Evolutionary conservation across 2,888 invertebrate species (phyloP), one percentile per base, ranked within the genome.

Genomic region (Drosophila picticornis): DNA sequence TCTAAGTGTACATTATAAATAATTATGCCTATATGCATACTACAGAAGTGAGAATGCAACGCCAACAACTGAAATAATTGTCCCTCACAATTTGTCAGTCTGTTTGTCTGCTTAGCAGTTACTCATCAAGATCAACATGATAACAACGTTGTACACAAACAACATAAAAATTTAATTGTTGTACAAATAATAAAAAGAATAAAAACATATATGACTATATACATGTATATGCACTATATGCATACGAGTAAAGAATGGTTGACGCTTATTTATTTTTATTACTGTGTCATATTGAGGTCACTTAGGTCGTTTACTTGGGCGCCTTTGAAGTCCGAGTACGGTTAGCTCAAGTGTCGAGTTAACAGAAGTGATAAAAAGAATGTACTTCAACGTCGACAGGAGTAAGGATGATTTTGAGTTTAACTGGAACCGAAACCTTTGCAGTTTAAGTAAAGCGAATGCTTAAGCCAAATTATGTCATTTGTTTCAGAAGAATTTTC

Each of bases 141-240:
- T 84, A 62, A 77, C 69, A 78, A 78, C 68, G 59, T 67, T 76
- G 64, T 50, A 32, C 22, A 43, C 5, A 22, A 29, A 29, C n/a
- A 57, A 38, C 10, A 65, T 59, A 62, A 71, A 71, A 51, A 55
- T 75, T 90, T 88, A 84, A 90, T 88, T 84, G 85, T 90, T 90
- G 66, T 66, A 73, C 86, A 90, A 90, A 84, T 82, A 81, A 66
- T 69, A 71, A 64, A 62, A 51, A 29, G 34, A 61, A 36, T 60
- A 74, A 66, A 50, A 40, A 51, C 16, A 27, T 43, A 22, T 19
- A 43, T 32, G 31, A 11, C 22, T 34, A 62, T 40, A 19, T 22
- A 51, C 25, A 2, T n/a, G n/a, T n/a, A n/a, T 9, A 16, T n/a
- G 22, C 34, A 25, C 25, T 22, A 11, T 36, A 27, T 27, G 53